Evolutionary conservation across 2,888 invertebrate species (phyloP).

Genomic region (Sturmia bella): DNA sequence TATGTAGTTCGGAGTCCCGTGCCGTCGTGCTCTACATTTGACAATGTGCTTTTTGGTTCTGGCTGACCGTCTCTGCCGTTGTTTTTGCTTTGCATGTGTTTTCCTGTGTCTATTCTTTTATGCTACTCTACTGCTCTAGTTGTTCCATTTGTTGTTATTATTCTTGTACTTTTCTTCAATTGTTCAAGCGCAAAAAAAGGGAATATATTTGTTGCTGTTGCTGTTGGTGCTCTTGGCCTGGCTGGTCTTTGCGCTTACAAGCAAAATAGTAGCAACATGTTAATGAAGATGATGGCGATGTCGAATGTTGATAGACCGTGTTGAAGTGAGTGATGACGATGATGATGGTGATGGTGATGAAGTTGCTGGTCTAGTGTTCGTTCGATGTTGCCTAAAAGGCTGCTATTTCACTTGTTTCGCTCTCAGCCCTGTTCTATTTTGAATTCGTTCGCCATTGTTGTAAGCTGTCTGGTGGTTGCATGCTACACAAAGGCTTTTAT

Average conservation of each 20-base stretch:
- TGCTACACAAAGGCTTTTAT: slow-evolving; percentile 5
- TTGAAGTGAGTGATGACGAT: slow-evolving; percentile 6
- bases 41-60: slow-evolving; percentile 55
- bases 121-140: slow-evolving; percentile 17
- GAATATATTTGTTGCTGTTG: slow-evolving; percentile 33
- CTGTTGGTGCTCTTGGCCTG: slow-evolving; percentile 47
- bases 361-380: slow-evolving; percentile 16
- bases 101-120: slow-evolving; percentile 29
- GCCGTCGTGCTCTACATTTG: slow-evolving; percentile 50
- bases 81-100: background rate
- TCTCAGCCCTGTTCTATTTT: slow-evolving; percentile 32
- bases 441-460: background rate
- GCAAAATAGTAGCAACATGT: background rate
- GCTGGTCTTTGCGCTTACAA: slow-evolving; percentile 14
- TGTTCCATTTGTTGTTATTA: slow-evolving; percentile 23
- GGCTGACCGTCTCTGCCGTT: slow-evolving; percentile 21
- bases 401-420: background rate
- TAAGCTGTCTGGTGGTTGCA: slow-evolving; percentile 31
- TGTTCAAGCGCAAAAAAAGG: slow-evolving; percentile 27
- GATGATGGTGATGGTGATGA: slow-evolving; percentile 16
- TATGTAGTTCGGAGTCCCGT: slow-evolving; percentile 41
- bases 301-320: no score
- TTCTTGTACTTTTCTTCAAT: slow-evolving; percentile 29
- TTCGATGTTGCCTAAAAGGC: slow-evolving; percentile 23
- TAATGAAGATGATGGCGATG: background rate